Evolutionary conservation across 92 coral and sea anemone species (phyloP), one percentile per base, ranked within the genome.

Genomic region (Paragorgia papillata): DNA sequence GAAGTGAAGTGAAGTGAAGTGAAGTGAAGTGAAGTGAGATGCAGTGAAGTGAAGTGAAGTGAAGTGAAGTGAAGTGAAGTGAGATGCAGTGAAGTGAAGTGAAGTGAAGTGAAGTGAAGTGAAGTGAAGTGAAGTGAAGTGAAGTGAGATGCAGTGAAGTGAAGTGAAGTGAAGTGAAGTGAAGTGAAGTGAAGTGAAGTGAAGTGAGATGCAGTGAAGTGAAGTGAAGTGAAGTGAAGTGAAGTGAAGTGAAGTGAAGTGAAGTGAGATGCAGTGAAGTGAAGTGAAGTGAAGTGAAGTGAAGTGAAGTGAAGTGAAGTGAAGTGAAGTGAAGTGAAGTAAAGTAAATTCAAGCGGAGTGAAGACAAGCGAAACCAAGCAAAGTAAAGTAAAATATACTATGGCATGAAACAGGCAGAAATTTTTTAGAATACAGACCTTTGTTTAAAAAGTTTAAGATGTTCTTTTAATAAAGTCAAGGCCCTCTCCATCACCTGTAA

Each of bases 401-500:
- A 46, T 46, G 53, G 53, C 2, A 46, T 46, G 53, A n/a, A 7
- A 46, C 2, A 15, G 53, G 17, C 32, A 58, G 14, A 26, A 58
- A 58, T 25, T 21, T 58, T 63, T 31, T 31, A 3, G 10, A 5
- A 25, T 33, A 34, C 71, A 28, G 48, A 91, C 99, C 99, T 95
- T 70, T 78, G 85, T 67, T 95, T 94, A 43, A 94, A 94, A 14
- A 86, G 83, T 58, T 94, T 92, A 9, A 94, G 86, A 69, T 94
- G 98, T 75, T 92, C 88, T 69, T 94, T 94, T n/a, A 94, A 68
- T 17, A 94, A 79, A 20, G 87, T 83, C 43, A 94, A 63, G 24
- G 94, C 99, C 80, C 99, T 84, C 69, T 95, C 92, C 90, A 95
- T 95, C 20, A 95, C 88, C 69, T 89, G 97, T 13, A 95, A 76